Evolutionary conservation across 2,888 invertebrate species (phyloP).

Genomic region (Perithous albicinctus): DNA sequence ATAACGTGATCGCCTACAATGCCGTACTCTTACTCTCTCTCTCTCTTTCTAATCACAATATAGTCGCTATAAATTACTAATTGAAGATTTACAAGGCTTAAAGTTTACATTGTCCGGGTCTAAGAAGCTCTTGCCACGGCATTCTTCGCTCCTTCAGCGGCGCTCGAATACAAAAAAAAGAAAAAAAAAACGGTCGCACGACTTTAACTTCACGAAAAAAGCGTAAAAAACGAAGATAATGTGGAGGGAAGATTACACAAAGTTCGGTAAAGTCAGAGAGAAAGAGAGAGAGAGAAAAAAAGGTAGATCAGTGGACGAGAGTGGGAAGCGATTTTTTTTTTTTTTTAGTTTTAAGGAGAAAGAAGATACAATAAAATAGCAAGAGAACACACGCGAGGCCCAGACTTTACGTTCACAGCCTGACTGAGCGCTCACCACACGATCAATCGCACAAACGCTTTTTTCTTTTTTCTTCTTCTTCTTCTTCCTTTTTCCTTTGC

Average conservation of each 20-base stretch:
- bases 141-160: slow-evolving; percentile 27
- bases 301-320: slow-evolving; percentile 3
- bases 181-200: slow-evolving; percentile 26
- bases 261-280: slow-evolving; percentile 2
- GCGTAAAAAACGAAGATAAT: slow-evolving; percentile 34
- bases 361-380: slow-evolving; percentile 60
- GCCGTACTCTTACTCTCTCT: slow-evolving; percentile 64
- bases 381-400: slow-evolving; percentile 76
- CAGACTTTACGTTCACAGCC: slow-evolving; percentile 85
- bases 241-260: slow-evolving; percentile 18
- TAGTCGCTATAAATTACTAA: slow-evolving; percentile 81
- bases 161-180: slow-evolving; percentile 26
- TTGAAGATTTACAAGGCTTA: slow-evolving; percentile 74
- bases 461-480: slow-evolving; percentile 29
- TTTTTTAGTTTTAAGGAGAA: slow-evolving; percentile 43
- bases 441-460: slow-evolving; percentile 55
- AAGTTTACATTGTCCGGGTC: slow-evolving; percentile 75
- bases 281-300: slow-evolving; percentile 5
- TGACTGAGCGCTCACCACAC: slow-evolving; percentile 81
- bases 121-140: slow-evolving; percentile 60
- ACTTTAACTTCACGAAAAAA: slow-evolving; percentile 23
- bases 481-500: slow-evolving; percentile 25
- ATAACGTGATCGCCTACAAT: slow-evolving; percentile 2
- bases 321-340: too few species aligned
- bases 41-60: slow-evolving; percentile 79